These are phyloP conservation scores for Campylomormyrus numenius DNA, from an alignment of 2,113 vertebrate genomes.

Conservation along the genomic window DNA sequence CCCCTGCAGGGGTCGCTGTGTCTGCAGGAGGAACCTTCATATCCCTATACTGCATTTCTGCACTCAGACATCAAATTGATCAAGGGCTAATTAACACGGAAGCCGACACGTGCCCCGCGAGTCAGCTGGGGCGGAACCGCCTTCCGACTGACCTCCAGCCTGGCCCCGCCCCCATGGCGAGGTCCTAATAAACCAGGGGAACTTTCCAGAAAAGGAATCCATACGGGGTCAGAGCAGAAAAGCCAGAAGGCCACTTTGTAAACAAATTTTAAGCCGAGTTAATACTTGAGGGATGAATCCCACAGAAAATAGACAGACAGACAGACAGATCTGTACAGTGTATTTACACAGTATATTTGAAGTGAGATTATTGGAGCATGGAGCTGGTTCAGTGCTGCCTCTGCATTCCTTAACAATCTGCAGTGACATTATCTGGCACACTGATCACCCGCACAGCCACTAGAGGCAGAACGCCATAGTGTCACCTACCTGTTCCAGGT, in stretches of 20 bases:
- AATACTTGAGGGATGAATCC: background rate
- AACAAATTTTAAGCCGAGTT: background rate
- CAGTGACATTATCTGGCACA: background rate
- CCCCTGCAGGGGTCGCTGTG: background rate
- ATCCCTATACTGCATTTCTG: background rate
- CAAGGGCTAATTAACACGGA: background rate
- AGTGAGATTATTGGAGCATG: background rate
- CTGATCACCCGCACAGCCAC: background rate
- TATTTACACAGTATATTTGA: background rate
- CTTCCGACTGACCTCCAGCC: background rate
- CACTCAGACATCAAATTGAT: background rate
- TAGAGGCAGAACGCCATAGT: background rate
- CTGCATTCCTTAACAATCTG: background rate
- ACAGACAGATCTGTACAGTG: background rate
- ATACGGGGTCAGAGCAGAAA: background rate
- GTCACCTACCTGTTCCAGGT: constrained; percentile 80
- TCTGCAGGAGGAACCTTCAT: background rate
- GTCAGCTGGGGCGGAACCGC: background rate
- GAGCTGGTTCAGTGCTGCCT: background rate
- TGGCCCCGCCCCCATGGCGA: background rate
- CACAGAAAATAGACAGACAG: background rate
- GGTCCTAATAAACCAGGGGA: background rate
- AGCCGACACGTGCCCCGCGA: too few species aligned
- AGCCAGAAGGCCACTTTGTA: background rate
- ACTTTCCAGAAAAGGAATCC: background rate